A percentile compares a stretch with the other conserved stretches of the same genome.
Evolutionary conservation across 1,140 invertebrate genomes (phyloP).

Genomic region (Dicyema japonicum): DNA sequence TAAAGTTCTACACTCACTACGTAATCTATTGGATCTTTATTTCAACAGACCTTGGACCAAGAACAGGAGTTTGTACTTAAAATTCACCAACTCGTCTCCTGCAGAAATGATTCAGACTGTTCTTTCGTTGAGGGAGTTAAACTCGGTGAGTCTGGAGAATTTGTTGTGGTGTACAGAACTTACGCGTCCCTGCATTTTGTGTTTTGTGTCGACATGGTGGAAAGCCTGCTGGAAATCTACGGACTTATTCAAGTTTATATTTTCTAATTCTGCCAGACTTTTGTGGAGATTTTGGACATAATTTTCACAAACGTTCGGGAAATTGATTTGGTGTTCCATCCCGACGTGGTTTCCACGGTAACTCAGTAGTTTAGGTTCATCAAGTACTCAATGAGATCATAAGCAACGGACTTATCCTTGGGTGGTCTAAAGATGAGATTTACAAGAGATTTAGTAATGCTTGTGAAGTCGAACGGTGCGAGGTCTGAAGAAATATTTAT

Average conservation of each 20-base stretch:
- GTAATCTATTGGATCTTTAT: conserved; percentile 42
- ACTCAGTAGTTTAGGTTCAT: too few species aligned
- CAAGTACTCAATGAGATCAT: conserved; percentile 3
- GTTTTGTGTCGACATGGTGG: conserved; percentile 93
- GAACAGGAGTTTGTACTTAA: conserved; percentile 97
- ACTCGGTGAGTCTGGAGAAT: conserved; percentile 78
- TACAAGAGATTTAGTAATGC: too few species aligned
- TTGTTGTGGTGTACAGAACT: conserved; percentile 84
- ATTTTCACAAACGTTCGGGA: conserved; percentile 99
- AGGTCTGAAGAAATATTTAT: too few species aligned
- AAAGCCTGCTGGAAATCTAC: conserved; percentile 84
- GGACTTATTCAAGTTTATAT: conserved; percentile 98
- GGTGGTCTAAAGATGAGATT: too few species aligned
- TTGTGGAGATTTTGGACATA: conserved; percentile 90
- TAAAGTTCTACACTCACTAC: conserved; percentile 94
- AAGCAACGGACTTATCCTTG: conserved; percentile 1
- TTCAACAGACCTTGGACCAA: conserved; percentile 93
- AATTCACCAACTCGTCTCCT: conserved; percentile 89
- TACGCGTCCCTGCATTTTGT: conserved; percentile 98
- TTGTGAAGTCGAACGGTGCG: too few species aligned
- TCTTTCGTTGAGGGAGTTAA: conserved; percentile 87
- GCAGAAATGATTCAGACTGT: conserved; percentile 92
- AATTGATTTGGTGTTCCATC: conserved; percentile 89
- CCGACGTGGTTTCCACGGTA: too few species aligned
- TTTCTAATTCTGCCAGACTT: too few species aligned